Conservation (phyloP, 2,888 invertebrate species). For the Limnephilus auricula region DNA sequence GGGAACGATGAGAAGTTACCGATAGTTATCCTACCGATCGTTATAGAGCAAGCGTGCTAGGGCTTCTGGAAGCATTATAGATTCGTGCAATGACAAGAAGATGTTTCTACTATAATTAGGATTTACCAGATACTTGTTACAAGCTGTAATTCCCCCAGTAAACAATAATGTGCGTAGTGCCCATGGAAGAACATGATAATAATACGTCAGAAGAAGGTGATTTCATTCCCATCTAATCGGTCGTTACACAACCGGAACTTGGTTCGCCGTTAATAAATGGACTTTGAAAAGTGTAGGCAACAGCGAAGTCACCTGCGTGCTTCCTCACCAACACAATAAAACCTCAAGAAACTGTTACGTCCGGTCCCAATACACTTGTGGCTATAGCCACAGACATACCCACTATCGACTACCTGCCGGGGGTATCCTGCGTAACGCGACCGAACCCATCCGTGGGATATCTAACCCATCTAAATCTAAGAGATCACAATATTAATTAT, state of each 20-base stretch:
- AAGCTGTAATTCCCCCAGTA: not conserved
- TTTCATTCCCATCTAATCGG: not conserved
- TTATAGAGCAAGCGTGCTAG: too few relatives aligned
- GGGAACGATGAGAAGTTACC: too few relatives aligned
- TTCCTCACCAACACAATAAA: slow-evolving; percentile 57
- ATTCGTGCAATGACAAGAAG: not conserved
- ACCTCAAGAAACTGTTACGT: slow-evolving; percentile 60
- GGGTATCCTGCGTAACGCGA: not conserved
- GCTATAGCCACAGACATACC: too few relatives aligned
- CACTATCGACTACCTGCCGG: not conserved
- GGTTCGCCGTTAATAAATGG: slow-evolving; percentile 48
- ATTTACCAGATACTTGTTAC: not conserved
- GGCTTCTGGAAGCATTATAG: not conserved
- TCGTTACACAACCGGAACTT: slow-evolving; percentile 43
- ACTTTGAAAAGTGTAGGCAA: slow-evolving; percentile 51
- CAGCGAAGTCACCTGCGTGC: slow-evolving; percentile 63
- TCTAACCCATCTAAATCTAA: not conserved
- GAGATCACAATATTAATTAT: not conserved
- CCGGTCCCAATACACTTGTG: slow-evolving; percentile 52
- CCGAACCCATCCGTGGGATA: not conserved
- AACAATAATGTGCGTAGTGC: not conserved
- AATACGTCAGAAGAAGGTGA: not conserved
- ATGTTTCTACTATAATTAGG: not conserved
- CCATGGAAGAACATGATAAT: not conserved
- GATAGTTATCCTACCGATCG: too few relatives aligned